Evolutionary conservation across 64 coral and sea anemone genomes (phyloP).

Genomic region (Catalaphyllia jardinei): DNA sequence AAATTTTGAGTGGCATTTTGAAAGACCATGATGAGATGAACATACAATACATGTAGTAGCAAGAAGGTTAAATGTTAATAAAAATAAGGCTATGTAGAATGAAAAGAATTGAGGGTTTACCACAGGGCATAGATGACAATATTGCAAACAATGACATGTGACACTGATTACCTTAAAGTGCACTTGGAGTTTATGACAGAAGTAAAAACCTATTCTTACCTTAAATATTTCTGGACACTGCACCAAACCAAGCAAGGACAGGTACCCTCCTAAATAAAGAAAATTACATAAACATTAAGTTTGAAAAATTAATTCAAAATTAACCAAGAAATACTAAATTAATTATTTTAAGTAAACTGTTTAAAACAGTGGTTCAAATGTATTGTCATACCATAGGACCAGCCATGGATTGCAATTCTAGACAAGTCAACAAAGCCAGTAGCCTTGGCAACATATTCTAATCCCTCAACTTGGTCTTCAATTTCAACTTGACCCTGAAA

Average conservation of each 20-base stretch:
- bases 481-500: slow-evolving; percentile 93
- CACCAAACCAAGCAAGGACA: slow-evolving; percentile 82
- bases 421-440: slow-evolving; percentile 86
- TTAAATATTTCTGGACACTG: slow-evolving; percentile 76
- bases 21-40: too few species aligned
- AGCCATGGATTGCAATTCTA: slow-evolving; percentile 92
- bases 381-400: slow-evolving; percentile 88
- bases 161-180: not conserved
- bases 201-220: not conserved
- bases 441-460: slow-evolving; percentile 74
- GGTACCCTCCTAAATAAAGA: slow-evolving; percentile 70
- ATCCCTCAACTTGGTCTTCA: slow-evolving; percentile 94
- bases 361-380: not conserved
- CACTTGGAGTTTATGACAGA: not conserved
- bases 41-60: too few species aligned
- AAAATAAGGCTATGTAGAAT: too few species aligned
- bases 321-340: not conserved
- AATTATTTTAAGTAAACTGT: not conserved
- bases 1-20: not conserved
- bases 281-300: not conserved
- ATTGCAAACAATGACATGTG: too few species aligned
- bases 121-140: too few species aligned
- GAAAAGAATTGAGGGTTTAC: too few species aligned
- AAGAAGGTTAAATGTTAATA: too few species aligned
- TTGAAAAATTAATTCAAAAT: not conserved